Evolutionary conservation across 2,797 vertebrate species (phyloP), one percentile per base, ranked within the genome.

Genomic region (Chiloscyllium punctatum): DNA sequence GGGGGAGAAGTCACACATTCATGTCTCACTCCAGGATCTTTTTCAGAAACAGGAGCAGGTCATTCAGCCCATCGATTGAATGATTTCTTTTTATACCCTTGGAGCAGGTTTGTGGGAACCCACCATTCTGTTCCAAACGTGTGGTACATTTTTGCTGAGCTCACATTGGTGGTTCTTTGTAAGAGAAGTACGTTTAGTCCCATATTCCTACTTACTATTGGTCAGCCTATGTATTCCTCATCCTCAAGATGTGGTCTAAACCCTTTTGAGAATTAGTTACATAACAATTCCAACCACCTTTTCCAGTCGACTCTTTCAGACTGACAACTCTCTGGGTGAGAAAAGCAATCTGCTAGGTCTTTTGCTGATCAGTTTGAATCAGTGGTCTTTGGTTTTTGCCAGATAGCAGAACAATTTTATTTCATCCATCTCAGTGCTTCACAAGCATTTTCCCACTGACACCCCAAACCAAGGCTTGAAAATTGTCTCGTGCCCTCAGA

Each of bases 21-120:
- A n/a, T n/a, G n/a, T n/a, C n/a, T n/a, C n/a, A n/a, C n/a, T n/a
- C 15, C 37, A 57, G 48, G 53, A 4, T 0, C 4, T 62, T 33
- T 51, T 15, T 66, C 71, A 95, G 69, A 8, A 96, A 94, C 18
- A 95, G 51, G 68, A 62, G 53, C 62, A 48, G 48, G 96, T 95
- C 77, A 79, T 79, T 79, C 77, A 11, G 96, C 15, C 71, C 94
- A 95, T 79, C 9, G 9, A 62, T 62, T 62, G 9, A 62, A 11
- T 9, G 0, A 11, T 62, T 62, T 8, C 57, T 62, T 62, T 57
- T 11, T 62, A 57, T 9, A 9, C 57, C 57, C 57, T 9, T 8
- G 57, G 57, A 62, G 8, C 57, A 62, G 8, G 62, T 62, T 9
- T 62, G 9, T 9, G 57, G 57, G 57, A n/a, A 57, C 11, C 57